These are phyloP conservation scores for Uloborus diversus DNA, from an alignment of 1,140 invertebrate species.

Conservation along the genomic window DNA sequence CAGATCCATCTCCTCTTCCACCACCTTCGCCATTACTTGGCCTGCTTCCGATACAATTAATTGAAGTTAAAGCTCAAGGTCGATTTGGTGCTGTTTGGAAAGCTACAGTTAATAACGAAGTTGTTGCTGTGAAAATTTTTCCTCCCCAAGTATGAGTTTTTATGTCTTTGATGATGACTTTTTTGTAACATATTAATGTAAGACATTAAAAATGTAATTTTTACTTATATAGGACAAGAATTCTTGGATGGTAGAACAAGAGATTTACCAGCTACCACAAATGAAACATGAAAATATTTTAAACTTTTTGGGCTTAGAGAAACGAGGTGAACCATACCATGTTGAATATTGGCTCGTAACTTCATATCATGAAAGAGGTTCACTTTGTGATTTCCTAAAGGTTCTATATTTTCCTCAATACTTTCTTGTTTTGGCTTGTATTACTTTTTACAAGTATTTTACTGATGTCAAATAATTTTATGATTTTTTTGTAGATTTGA, in stretches of 20 bases:
- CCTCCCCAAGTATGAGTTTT: constrained; percentile 70
- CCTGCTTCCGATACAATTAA: constrained; percentile 69
- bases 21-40: constrained; percentile 64
- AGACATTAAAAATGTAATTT: constrained; percentile 20
- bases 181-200: neutral
- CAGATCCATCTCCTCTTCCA: constrained; percentile 63
- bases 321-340: constrained; percentile 83
- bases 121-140: constrained; percentile 81
- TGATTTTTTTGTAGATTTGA: no score
- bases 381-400: constrained; percentile 94
- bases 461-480: no score
- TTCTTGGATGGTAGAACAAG: constrained; percentile 83
- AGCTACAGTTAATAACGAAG: constrained; percentile 77
- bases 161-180: neutral
- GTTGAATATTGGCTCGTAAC: constrained; percentile 95
- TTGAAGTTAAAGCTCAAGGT: constrained; percentile 86
- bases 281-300: constrained; percentile 94
- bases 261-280: constrained; percentile 89
- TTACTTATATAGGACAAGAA: constrained; percentile 74
- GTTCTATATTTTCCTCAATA: no score
- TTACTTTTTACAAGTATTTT: no score
- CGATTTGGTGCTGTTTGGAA: constrained; percentile 96
- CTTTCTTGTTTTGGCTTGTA: no score
- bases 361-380: constrained; percentile 92
- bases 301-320: constrained; percentile 89